A percentile compares a stretch with the other conserved stretches of the same genome.
These are phyloP conservation scores for Eciton burchellii DNA, from an alignment of 1,140 invertebrate species.

Conservation along the genomic window DNA sequence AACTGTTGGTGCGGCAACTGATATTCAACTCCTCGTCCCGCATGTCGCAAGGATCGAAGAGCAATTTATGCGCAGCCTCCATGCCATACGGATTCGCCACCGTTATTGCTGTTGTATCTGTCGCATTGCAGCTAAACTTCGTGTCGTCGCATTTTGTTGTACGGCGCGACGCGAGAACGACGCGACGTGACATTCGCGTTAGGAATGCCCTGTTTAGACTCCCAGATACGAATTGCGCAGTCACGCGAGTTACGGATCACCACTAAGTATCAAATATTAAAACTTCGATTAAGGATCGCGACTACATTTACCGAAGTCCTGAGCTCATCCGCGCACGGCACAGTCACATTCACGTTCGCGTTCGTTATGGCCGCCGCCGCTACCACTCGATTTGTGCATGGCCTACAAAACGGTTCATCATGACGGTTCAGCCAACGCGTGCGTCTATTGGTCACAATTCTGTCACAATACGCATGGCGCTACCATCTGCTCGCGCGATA, in stretches of 20 bases:
- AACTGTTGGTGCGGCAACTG: slow-evolving; percentile 80
- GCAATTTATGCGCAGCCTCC: slow-evolving; percentile 80
- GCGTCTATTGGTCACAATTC: slow-evolving; percentile 60
- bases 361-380: slow-evolving; percentile 77
- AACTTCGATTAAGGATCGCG: background rate
- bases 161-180: slow-evolving; percentile 49
- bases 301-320: slow-evolving; percentile 75
- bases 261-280: too few species aligned
- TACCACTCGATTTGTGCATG: slow-evolving; percentile 42
- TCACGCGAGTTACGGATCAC: too few species aligned
- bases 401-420: background rate
- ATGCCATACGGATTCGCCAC: slow-evolving; percentile 63
- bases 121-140: too few species aligned
- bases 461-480: slow-evolving; percentile 63
- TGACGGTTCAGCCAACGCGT: slow-evolving; percentile 9
- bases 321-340: slow-evolving; percentile 57
- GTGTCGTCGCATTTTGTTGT: background rate
- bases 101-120: too few species aligned
- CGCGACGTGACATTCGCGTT: slow-evolving; percentile 29
- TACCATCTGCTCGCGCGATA: slow-evolving; percentile 63
- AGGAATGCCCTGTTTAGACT: too few species aligned
- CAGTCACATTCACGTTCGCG: slow-evolving; percentile 58
- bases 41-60: slow-evolving; percentile 80
- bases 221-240: too few species aligned
- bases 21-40: slow-evolving; percentile 82